These are phyloP conservation scores for Castor canadensis DNA, from an alignment of 2,113 vertebrate species.

Conservation along the genomic window DNA sequence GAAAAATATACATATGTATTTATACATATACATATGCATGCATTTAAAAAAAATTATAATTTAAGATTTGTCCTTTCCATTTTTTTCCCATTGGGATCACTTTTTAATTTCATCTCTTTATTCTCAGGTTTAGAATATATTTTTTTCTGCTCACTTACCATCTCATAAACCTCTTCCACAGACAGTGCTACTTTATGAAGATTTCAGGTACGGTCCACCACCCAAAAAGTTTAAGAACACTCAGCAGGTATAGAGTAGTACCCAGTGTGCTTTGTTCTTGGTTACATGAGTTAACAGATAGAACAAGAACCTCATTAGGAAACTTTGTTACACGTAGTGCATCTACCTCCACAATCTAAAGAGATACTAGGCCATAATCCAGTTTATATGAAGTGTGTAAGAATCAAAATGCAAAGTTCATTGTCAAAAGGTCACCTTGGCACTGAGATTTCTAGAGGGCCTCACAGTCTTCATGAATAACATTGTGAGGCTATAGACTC, in stretches of 20 bases:
- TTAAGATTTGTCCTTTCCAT: slow-evolving; percentile 53
- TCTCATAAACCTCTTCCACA: not conserved
- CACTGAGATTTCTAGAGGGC: not conserved
- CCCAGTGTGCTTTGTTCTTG: not conserved
- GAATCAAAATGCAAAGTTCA: slow-evolving; percentile 5
- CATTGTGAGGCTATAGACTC: not conserved
- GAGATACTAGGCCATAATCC: not conserved
- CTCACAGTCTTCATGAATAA: not conserved
- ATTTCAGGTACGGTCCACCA: not conserved
- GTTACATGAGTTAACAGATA: not conserved
- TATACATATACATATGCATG: not conserved
- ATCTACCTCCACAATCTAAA: not conserved
- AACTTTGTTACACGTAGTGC: not conserved
- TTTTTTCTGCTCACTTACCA: not conserved
- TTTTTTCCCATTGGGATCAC: not conserved
- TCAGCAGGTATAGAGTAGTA: not conserved
- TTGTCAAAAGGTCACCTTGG: not conserved
- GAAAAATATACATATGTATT: not conserved
- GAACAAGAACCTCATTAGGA: not conserved
- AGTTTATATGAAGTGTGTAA: not conserved
- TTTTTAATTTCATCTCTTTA: slow-evolving; percentile 34
- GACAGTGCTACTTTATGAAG: slow-evolving; percentile 11
- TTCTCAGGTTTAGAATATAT: not conserved
- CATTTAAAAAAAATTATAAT: slow-evolving; percentile 16
- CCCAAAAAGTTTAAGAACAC: not conserved